Percentiles rank a stretch among this genome's conserved stretches.
These are phyloP conservation scores for Furcula furcula DNA, from an alignment of 2,888 invertebrate genomes.

Conservation along the genomic window DNA sequence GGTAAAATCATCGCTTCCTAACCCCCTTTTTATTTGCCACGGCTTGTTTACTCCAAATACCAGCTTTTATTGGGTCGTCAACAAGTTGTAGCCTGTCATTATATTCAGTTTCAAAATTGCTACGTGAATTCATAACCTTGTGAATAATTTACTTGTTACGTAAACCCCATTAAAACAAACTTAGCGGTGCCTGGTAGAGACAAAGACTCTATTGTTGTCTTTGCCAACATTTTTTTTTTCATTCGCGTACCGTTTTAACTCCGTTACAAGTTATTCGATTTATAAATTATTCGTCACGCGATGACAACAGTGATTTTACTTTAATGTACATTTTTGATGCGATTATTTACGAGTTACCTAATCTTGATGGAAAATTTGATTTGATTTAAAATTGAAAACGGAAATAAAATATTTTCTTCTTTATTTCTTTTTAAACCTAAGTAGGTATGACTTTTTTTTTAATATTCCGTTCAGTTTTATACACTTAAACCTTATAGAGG, in stretches of 20 bases:
- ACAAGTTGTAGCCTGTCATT: constrained; percentile 3
- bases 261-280: constrained; percentile 20
- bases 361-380: no score
- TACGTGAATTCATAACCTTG: constrained; percentile 21
- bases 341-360: constrained; percentile 2
- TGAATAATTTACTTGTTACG: constrained; percentile 20
- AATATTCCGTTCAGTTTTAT: no score
- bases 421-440: no score
- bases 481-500: no score
- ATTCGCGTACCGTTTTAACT: constrained; percentile 19
- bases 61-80: not conserved
- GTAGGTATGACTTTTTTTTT: no score
- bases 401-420: no score
- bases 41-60: not conserved
- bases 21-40: not conserved
- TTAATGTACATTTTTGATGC: constrained; percentile 5
- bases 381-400: no score
- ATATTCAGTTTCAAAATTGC: constrained; percentile 25
- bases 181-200: constrained; percentile 22
- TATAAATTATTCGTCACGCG: constrained; percentile 17
- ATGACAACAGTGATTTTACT: no score
- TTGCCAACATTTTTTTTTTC: constrained; percentile 7
- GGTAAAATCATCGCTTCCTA: not conserved
- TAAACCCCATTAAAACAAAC: constrained; percentile 22
- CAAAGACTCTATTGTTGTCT: constrained; percentile 9